phyloP scores from a whole-genome alignment of 2,888 invertebrate genomes.

The Clivina fossor region DNA sequence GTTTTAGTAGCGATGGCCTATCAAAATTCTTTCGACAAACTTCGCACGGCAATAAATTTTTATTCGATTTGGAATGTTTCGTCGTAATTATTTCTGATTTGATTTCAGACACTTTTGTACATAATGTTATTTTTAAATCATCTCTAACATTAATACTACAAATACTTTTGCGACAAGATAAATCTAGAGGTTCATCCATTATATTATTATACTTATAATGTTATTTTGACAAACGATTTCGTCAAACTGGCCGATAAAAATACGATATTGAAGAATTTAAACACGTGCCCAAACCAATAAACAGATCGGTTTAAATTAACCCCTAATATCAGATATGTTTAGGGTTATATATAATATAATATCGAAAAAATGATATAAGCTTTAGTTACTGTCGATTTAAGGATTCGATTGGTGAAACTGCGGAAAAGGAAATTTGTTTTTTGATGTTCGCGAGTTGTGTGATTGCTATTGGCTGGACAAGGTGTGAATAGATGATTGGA shows the following conservation, averaged over 20 bases:
- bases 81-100: slow-evolving; percentile 10
- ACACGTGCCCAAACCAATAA: slow-evolving; percentile 13
- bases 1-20: slow-evolving; percentile 82
- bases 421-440: too few species aligned
- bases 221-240: slow-evolving; percentile 18
- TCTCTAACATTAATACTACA: slow-evolving; percentile 13
- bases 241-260: slow-evolving; percentile 21
- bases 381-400: too few species aligned
- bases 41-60: slow-evolving; percentile 69
- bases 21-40: slow-evolving; percentile 91
- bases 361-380: too few species aligned
- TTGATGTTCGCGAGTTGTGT: too few species aligned
- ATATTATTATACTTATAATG: slow-evolving; percentile 21
- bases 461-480: too few species aligned
- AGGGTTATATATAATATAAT: slow-evolving; percentile 1
- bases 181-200: slow-evolving; percentile 41
- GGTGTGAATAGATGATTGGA: too few species aligned
- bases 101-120: slow-evolving; percentile 9
- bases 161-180: slow-evolving; percentile 33
- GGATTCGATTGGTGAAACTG: too few species aligned
- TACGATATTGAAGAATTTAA: slow-evolving; percentile 17
- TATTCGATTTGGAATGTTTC: slow-evolving; percentile 32
- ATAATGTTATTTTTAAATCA: slow-evolving; percentile 16
- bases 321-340: slow-evolving; percentile 16
- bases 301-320: slow-evolving; percentile 11